These are phyloP conservation scores for Folsomia manolachei DNA, from an alignment of 2,888 invertebrate species.

Conservation along the genomic window DNA sequence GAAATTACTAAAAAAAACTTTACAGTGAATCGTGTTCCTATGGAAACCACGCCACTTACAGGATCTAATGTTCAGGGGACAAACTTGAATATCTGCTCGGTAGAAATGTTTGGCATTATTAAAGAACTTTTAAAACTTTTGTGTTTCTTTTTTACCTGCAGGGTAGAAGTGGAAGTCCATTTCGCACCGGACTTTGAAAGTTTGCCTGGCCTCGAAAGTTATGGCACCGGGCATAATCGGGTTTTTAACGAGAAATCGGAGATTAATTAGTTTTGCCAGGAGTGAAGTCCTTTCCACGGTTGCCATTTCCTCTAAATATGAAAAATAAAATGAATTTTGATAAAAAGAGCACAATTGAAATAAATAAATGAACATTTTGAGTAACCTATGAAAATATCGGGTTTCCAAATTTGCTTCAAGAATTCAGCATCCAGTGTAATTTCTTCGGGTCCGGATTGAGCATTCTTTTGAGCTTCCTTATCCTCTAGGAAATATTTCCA, in stretches of 20 bases:
- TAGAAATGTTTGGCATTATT: too few relatives aligned
- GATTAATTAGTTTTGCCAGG: neutral
- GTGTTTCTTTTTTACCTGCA: neutral
- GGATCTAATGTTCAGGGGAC: neutral
- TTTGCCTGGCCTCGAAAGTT: neutral
- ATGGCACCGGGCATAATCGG: neutral
- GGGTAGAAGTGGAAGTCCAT: neutral
- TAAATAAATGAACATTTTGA: neutral
- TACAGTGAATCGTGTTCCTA: neutral
- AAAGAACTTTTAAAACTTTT: too few relatives aligned
- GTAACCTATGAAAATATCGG: neutral
- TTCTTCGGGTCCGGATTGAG: neutral
- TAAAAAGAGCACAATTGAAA: neutral
- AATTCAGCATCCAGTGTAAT: constrained; percentile 1
- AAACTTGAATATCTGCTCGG: neutral
- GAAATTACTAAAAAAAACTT: neutral
- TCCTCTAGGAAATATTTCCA: neutral
- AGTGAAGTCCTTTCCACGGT: neutral
- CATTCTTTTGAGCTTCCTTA: neutral
- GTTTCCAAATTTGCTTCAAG: neutral
- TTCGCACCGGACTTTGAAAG: constrained; percentile 1
- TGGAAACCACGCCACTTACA: neutral
- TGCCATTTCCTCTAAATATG: constrained; percentile 3
- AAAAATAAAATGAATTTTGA: too few relatives aligned
- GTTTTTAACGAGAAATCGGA: neutral